Percentiles rank a stretch among this genome's conserved stretches.
Evolutionary conservation across 2,888 invertebrate species (phyloP).

Genomic region (Himalopsyche anomala): DNA sequence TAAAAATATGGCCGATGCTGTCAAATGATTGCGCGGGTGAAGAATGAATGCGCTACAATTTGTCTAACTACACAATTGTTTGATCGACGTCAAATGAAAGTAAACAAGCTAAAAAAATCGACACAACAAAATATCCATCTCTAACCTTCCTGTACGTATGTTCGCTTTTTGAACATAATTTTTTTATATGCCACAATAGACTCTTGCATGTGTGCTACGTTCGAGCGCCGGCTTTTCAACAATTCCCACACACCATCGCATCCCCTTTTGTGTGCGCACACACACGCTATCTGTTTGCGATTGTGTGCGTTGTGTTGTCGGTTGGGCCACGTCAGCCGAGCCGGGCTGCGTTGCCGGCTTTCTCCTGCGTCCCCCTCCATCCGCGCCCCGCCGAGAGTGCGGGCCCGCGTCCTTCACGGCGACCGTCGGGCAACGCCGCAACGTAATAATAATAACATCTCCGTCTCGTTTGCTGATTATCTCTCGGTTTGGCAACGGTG

Average conservation of each 20-base stretch:
- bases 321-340: slow-evolving; percentile 18
- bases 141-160: not conserved
- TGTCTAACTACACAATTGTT: too few relatives aligned
- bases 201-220: not conserved
- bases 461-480: not conserved
- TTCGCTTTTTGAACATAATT: not conserved
- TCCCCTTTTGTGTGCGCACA: not conserved
- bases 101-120: too few relatives aligned
- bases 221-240: slow-evolving; percentile 7
- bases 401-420: slow-evolving; percentile 67
- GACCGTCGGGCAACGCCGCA: slow-evolving; percentile 66
- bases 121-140: too few relatives aligned
- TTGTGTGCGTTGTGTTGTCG: slow-evolving; percentile 10
- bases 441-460: slow-evolving; percentile 49
- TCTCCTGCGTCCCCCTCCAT: slow-evolving; percentile 67
- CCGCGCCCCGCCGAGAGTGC: slow-evolving; percentile 68
- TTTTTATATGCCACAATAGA: not conserved
- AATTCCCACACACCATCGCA: not conserved
- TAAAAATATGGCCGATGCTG: too few relatives aligned
- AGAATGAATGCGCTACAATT: too few relatives aligned
- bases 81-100: too few relatives aligned
- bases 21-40: too few relatives aligned
- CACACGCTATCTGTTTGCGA: not conserved
- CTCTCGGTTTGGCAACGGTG: not conserved
- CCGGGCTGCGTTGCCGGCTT: slow-evolving; percentile 55